A percentile compares a stretch with the other conserved stretches of the same genome.
Conservation (phyloP, 2,797 vertebrate species). For the Rhabdophis nuchalis region DNA sequence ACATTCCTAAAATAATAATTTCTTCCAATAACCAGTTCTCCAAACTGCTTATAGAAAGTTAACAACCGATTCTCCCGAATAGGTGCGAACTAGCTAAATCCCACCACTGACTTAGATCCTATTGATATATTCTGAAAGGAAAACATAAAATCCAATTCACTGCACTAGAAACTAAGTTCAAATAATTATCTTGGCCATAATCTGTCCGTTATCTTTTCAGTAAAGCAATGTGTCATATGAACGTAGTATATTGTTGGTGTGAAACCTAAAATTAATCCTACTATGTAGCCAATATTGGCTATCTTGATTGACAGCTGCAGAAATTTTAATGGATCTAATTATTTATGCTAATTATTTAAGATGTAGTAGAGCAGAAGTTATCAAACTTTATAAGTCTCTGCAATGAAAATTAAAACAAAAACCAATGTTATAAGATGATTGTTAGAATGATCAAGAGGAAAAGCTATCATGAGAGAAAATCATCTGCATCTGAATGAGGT, state of each 20-base stretch:
- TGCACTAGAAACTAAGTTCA: not conserved
- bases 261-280: not conserved
- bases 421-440: not conserved
- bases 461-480: not conserved
- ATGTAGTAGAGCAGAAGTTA: not conserved
- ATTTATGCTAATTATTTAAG: not conserved
- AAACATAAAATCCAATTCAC: not conserved
- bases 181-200: not conserved
- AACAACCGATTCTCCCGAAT: too few species aligned
- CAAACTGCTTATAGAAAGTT: too few species aligned
- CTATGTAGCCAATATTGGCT: not conserved
- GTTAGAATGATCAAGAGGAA: not conserved
- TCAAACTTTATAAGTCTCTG: not conserved
- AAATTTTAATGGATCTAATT: not conserved
- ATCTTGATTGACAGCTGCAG: not conserved
- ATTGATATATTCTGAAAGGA: not conserved
- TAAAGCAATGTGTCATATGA: conserved; percentile 21
- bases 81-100: too few species aligned
- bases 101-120: not conserved
- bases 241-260: not conserved
- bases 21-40: too few species aligned
- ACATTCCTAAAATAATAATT: not conserved
- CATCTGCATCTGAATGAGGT: not conserved
- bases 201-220: not conserved
- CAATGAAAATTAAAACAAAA: not conserved